Conservation (phyloP, 2,888 invertebrate species). For the Calameuta pallipes region DNA sequence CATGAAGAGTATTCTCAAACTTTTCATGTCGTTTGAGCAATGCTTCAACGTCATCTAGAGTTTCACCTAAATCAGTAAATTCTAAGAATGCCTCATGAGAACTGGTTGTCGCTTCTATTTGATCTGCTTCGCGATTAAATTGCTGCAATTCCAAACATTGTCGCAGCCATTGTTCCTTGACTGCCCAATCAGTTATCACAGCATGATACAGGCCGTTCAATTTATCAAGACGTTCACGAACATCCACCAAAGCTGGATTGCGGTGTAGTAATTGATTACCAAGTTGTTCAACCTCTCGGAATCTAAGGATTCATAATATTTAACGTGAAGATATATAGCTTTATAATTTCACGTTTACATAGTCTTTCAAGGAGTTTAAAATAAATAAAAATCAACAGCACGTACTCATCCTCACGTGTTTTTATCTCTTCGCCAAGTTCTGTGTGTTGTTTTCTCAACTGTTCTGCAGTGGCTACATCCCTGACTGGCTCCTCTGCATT, state of each 20-base stretch:
- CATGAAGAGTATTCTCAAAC: slow-evolving; percentile 89
- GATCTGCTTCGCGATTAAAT: slow-evolving; percentile 96
- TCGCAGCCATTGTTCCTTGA: slow-evolving; percentile 86
- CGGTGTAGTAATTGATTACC: slow-evolving; percentile 80
- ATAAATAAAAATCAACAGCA: slow-evolving; percentile 21
- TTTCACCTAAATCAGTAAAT: slow-evolving; percentile 86
- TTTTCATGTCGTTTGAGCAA: slow-evolving; percentile 93
- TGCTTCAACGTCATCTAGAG: slow-evolving; percentile 92
- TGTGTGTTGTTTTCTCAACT: slow-evolving; percentile 87
- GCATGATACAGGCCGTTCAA: slow-evolving; percentile 81
- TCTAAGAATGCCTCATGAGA: slow-evolving; percentile 95
- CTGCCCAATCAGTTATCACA: slow-evolving; percentile 79
- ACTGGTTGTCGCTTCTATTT: slow-evolving; percentile 94
- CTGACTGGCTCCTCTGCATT: slow-evolving; percentile 83
- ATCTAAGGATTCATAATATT: slow-evolving; percentile 65
- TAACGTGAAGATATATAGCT: background rate
- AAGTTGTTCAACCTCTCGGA: slow-evolving; percentile 83
- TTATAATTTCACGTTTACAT: background rate
- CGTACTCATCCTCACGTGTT: slow-evolving; percentile 89
- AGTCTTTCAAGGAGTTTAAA: background rate
- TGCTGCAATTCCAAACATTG: slow-evolving; percentile 90
- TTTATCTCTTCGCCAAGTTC: slow-evolving; percentile 92
- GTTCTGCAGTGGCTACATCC: slow-evolving; percentile 94
- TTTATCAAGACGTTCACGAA: slow-evolving; percentile 79
- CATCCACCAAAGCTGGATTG: slow-evolving; percentile 81